Evolutionary conservation across 1,140 invertebrate species (phyloP).

Genomic region (Pomacea maculata): DNA sequence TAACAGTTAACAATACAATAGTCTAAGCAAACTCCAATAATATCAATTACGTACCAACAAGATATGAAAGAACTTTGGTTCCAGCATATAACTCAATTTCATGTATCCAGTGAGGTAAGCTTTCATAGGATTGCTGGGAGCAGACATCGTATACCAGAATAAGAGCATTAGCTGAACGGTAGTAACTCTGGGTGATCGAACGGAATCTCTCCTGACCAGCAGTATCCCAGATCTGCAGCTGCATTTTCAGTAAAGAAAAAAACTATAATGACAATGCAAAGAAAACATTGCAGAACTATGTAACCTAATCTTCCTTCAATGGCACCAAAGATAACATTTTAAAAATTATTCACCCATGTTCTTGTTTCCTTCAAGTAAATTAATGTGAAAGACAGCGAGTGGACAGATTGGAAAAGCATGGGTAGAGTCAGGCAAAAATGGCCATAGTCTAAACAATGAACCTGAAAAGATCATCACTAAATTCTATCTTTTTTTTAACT

Average conservation of each 20-base stretch:
- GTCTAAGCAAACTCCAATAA: no score
- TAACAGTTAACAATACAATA: no score
- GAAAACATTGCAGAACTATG: not conserved
- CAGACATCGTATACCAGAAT: conserved; percentile 98
- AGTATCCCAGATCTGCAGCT: conserved; percentile 89
- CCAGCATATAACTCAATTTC: conserved; percentile 98
- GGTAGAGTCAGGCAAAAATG: no score
- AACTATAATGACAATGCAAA: conserved; percentile 11
- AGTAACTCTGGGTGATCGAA: conserved; percentile 98
- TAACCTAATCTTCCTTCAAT: not conserved
- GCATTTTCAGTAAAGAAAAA: conserved; percentile 17
- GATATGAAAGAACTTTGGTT: conserved; percentile 82
- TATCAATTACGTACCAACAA: conserved; percentile 55
- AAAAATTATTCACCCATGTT: no score
- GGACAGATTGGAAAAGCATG: no score
- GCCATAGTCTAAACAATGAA: no score
- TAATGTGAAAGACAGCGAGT: no score
- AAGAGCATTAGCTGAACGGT: conserved; percentile 95
- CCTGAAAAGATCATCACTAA: no score
- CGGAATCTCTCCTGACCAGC: conserved; percentile 96
- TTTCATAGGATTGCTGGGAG: conserved; percentile 96
- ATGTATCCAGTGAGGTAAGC: conserved; percentile 91
- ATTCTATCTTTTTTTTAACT: no score
- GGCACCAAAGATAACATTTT: not conserved
- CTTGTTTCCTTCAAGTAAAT: no score